Evolutionary conservation across 2,113 vertebrate species (phyloP).

Genomic region (Lampris megalopsis): DNA sequence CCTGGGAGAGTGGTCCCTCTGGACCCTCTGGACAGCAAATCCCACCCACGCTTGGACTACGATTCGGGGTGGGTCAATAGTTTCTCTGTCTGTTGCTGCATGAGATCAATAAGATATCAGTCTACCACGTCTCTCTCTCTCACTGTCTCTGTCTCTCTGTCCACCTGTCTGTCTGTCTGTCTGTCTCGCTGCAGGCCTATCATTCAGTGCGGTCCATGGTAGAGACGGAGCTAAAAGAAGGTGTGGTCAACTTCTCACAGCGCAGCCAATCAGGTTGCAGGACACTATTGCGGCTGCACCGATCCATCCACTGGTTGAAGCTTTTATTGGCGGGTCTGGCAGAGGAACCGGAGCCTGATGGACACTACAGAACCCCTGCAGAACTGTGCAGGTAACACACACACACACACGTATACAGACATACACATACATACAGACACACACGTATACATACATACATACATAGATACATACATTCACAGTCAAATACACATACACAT

Average conservation of each 20-base stretch:
- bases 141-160: background rate
- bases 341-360: slow-evolving; percentile 32
- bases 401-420: background rate
- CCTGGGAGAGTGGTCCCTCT: slow-evolving; percentile 29
- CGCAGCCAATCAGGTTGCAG: slow-evolving; percentile 64
- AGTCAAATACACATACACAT: no score
- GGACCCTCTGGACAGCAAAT: background rate
- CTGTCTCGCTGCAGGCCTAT: slow-evolving; percentile 40
- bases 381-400: slow-evolving; percentile 68
- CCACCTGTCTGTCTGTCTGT: background rate
- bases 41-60: slow-evolving; percentile 7
- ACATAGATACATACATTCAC: no score
- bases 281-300: slow-evolving; percentile 70
- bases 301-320: slow-evolving; percentile 68
- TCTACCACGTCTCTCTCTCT: background rate
- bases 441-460: no score
- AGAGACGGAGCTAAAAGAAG: slow-evolving; percentile 53
- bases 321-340: slow-evolving; percentile 67
- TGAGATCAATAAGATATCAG: no score
- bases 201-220: slow-evolving; percentile 64
- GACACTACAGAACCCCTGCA: slow-evolving; percentile 50
- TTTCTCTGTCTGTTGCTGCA: no score
- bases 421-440: background rate
- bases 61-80: slow-evolving; percentile 13
- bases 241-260: slow-evolving; percentile 48